phyloP scores from a whole-genome alignment of 2,888 invertebrate species.

The Prosapia bicincta region DNA sequence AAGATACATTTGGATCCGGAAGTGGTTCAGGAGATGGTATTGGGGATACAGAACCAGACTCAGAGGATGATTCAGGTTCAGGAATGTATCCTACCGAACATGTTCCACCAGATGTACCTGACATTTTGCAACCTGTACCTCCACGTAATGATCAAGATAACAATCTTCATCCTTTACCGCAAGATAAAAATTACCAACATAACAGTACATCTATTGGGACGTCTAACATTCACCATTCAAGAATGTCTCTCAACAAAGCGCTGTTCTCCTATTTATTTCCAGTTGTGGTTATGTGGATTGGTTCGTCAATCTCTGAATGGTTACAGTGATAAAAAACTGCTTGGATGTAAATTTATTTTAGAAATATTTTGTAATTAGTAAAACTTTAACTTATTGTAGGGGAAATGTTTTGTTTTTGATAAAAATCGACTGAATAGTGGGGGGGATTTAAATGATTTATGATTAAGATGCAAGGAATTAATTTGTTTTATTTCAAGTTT shows the following conservation, averaged over 20 bases:
- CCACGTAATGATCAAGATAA: slow-evolving; percentile 35
- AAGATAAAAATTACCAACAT: slow-evolving; percentile 22
- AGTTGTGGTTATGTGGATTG: slow-evolving; percentile 82
- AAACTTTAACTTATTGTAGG: neutral
- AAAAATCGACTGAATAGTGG: neutral
- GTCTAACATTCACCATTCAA: neutral
- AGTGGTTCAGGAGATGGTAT: slow-evolving; percentile 68
- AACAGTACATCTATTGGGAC: slow-evolving; percentile 21
- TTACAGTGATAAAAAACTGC: slow-evolving; percentile 47
- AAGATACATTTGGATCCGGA: slow-evolving; percentile 60
- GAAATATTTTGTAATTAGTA: neutral
- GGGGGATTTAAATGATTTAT: neutral
- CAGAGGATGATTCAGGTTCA: slow-evolving; percentile 20
- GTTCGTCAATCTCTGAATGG: slow-evolving; percentile 75
- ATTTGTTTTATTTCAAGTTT: neutral
- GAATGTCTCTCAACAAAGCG: slow-evolving; percentile 23
- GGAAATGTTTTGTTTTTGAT: neutral
- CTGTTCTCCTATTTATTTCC: slow-evolving; percentile 70
- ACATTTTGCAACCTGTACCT: slow-evolving; percentile 8
- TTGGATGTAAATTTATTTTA: neutral
- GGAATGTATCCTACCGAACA: slow-evolving; percentile 20
- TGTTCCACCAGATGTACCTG: slow-evolving; percentile 21
- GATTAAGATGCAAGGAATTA: neutral
- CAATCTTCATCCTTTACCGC: slow-evolving; percentile 33
- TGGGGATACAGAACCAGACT: slow-evolving; percentile 44